Evolutionary conservation across 2,888 invertebrate genomes (phyloP), one percentile per base, ranked within the genome.

Genomic region (Leptinotarsa haldemani): DNA sequence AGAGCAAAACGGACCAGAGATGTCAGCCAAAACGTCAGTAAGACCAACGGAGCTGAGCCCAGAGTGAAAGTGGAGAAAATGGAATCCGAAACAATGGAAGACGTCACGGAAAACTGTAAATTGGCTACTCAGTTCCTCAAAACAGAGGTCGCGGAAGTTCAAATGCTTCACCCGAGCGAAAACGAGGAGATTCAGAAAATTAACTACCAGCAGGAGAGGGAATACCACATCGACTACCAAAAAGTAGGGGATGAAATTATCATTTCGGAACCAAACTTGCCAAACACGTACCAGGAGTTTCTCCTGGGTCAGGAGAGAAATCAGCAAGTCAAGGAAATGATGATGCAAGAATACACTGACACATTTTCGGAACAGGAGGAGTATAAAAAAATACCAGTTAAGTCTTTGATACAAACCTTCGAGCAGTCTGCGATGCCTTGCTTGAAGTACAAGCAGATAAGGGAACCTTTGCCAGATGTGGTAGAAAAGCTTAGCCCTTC

Each of bases 391-490:
- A 81, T 89, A 67, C 88, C 88, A 40, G 88, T 89, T 1, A 88
- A 85, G 77, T 84, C 84, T 65, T 83, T 93, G 48, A 92, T 93
- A 66, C 88, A 89, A 75, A 90, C 89, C 78, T 93, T 92, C 80
- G 92, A 93, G 81, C 89, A 91, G 80, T 90, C 90, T n/a, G 88
- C 89, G n/a, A 86, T 89, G 83, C 90, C 91, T 1, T 83, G 88
- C 5, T 86, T 91, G 83, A 89, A 89, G 71, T 89, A 89, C 79
- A 90, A 90, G 78, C 89, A 90, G 78, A 87, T 89, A 61, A 84
- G 86, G 64, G 87, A 87, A 48, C 84, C 85, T 12, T 74, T 84
- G 15, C 85, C 85, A 2, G 85, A 84, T 69, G 83, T 86, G 1
- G 83, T 84, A 0, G 85, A 86, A 73, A 85, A 83, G 78, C 69